Base-by-base conservation (phyloP, 2,888 invertebrate species). In the Drosophila lacicola region DNA sequence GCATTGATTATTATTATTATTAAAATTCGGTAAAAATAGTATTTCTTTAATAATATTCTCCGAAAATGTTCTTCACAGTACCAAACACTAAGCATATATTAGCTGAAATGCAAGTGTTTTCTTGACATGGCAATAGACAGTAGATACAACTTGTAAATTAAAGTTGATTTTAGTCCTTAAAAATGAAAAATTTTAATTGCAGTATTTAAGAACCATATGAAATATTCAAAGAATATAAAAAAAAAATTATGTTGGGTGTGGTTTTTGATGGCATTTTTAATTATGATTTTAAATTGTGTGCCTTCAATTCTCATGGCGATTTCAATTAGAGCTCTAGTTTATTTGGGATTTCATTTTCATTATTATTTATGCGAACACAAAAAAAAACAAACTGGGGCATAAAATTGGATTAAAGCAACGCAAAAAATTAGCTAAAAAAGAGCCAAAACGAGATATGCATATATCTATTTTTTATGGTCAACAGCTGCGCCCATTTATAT, bases 381-480 rank as follows among this genome's bases (percentile, higher is more conserved):
- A 45, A 73, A 45, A 33, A 46, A 41, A 64, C n/a, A 56, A 64
- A 51, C 17, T 49, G 25, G 33, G 39, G 29, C 21, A 44, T 29
- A 19, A 56, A 69, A 66, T 74, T 65, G 49, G 56, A 65, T 66
- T 65, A 71, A 68, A 36, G 55, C 39, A 37, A 11, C 11, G 44
- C n/a, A 65, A 63, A 66, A 77, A 74, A 70, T 63, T 60, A 70
- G 67, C 53, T 63, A 47, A 74, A 74, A 78, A 74, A 78, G 33
- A 50, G 64, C 42, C 21, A 58, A 61, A 72, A 21, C 49, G 60
- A 54, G 49, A 56, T 51, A 34, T 6, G 14, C 13, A 14, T 6
- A 39, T 3, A 10, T 10, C 2, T 41, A 45, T 29, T 8, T 58
- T 55, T 21, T 19, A 17, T 33, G 21, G 42, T 36, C 51, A 69